Conservation (phyloP, 2,888 invertebrate species). For the Drepanosiphum platanoidis region DNA sequence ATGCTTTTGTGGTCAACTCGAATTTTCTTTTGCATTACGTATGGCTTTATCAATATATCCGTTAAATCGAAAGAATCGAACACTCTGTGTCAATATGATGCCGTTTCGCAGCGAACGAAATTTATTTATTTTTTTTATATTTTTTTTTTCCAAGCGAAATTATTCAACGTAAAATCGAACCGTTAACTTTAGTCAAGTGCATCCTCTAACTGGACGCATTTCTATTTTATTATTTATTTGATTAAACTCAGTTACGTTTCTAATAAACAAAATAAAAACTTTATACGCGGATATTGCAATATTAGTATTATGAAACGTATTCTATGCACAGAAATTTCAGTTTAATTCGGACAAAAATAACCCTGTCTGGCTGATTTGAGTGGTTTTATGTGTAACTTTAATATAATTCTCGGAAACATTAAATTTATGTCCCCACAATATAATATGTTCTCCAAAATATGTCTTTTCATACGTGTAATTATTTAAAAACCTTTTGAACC, state of each 20-base stretch:
- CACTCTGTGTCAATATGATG: neutral
- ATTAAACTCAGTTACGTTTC: neutral
- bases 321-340: neutral
- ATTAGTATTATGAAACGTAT: neutral
- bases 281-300: neutral
- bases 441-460: neutral
- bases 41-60: neutral
- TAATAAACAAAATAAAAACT: neutral
- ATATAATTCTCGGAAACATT: neutral
- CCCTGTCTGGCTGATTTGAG: neutral
- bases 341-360: slow-evolving; percentile 13
- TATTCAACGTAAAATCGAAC: neutral
- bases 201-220: neutral
- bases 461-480: neutral
- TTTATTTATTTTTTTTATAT: too few species aligned
- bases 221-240: neutral
- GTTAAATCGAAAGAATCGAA: neutral
- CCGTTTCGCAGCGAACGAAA: neutral
- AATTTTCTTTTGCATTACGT: too few species aligned
- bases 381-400: slow-evolving; percentile 29
- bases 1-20: too few species aligned
- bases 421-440: neutral
- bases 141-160: too few species aligned
- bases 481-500: neutral
- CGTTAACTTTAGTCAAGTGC: neutral